Percentiles rank a stretch among this genome's conserved stretches.
These are phyloP conservation scores for Narcine bancroftii DNA, from an alignment of 2,113 vertebrate genomes.

Conservation along the genomic window DNA sequence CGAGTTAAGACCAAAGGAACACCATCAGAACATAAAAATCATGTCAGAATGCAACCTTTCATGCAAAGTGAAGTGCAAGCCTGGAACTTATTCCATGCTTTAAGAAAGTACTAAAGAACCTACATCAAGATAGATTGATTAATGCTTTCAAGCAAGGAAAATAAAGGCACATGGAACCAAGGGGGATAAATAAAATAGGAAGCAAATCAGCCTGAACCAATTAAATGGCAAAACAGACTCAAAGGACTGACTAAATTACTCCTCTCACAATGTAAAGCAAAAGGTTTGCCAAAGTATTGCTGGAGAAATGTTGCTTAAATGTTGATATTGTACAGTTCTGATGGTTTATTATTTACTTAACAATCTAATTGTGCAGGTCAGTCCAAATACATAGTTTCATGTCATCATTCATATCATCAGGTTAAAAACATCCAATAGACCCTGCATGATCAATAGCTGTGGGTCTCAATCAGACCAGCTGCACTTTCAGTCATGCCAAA, in stretches of 20 bases:
- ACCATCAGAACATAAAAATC: not conserved
- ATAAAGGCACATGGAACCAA: not conserved
- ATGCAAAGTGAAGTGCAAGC: not conserved
- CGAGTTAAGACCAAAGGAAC: too few species aligned
- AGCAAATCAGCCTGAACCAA: not conserved
- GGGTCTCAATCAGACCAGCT: too few species aligned
- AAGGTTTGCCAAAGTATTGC: not conserved
- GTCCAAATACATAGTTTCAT: not conserved
- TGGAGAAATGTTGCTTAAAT: not conserved
- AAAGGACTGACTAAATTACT: not conserved
- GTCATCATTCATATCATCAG: not conserved
- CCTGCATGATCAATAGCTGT: too few species aligned
- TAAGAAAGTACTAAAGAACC: not conserved
- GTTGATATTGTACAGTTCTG: not conserved
- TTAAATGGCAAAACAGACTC: not conserved
- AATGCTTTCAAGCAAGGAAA: not conserved
- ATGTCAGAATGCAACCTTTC: not conserved
- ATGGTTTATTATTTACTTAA: not conserved
- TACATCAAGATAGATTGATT: not conserved
- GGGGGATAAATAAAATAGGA: not conserved
- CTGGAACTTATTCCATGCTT: not conserved
- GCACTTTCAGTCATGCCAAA: too few species aligned
- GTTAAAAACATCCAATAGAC: not conserved
- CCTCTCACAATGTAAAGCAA: not conserved
- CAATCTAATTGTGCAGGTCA: not conserved